Evolutionary conservation across 2,113 vertebrate species (phyloP), one percentile per base, ranked within the genome.

Genomic region (Bombycilla garrulus): DNA sequence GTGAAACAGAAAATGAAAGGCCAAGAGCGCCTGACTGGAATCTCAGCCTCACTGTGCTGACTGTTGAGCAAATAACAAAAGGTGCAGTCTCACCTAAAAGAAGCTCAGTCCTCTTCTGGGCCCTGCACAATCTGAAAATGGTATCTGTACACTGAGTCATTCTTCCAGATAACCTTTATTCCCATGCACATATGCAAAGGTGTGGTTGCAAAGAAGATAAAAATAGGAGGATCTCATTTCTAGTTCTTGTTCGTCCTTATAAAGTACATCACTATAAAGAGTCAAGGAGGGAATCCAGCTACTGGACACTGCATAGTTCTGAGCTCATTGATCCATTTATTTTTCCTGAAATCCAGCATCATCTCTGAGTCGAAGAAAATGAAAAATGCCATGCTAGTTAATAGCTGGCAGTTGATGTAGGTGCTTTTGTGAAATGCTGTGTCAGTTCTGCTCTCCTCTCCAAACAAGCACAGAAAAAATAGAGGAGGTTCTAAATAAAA

Each of bases 81-180:
- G 16, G 10, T 25, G 19, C 69, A 24, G 2, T 25, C n/a, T 44
- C 36, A 8, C 67, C 29, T 20, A 29, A 57, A 44, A 35, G 15
- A 67, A 51, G 7, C 15, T 77, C 29, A 33, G 18, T 36, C 22
- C 36, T 38, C 7, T 33, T 71, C 45, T 51, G 45, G 58, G 14
- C 15, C 26, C 12, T 67, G 47, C 10, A n/a, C 18, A 40, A 2
- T 29, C 50, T 42, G 60, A 25, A 51, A 57, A 57, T 35, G 38
- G 15, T 60, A 10, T 88, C 28, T 56, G 25, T 31, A 36, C 33
- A 42, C 11, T 0, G 1, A 51, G 19, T 15, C 1, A 0, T 71
- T 91, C 36, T 60, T 80, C 12, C 20, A 33, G 72, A 25, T 31
- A 67, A 28, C 28, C 7, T 67, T 71, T n/a, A 10, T 56, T 57